Conservation (phyloP, 2,113 vertebrate genomes). For the Embiotoca jacksoni region DNA sequence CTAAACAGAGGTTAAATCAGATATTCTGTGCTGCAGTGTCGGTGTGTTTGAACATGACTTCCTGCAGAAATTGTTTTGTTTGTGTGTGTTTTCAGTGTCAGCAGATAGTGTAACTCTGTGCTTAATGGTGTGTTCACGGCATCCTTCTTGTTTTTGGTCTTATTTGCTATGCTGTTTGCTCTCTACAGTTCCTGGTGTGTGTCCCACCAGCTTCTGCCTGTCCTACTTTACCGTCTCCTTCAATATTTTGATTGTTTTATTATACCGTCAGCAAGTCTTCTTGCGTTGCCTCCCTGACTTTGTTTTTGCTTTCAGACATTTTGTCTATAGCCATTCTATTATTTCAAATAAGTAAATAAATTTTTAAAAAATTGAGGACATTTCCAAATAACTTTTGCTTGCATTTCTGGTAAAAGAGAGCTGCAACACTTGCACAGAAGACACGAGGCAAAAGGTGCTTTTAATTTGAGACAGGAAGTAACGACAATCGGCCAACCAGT, state of each 20-base stretch:
- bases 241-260: conserved; percentile 36
- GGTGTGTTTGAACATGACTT: not conserved
- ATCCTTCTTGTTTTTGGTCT: conserved; percentile 41
- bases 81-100: conserved; percentile 10
- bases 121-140: conserved; percentile 8
- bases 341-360: not conserved
- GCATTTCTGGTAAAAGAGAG: too few relatives aligned
- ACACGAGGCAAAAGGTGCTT: too few relatives aligned
- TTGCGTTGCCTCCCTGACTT: not conserved
- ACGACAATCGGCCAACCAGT: too few relatives aligned
- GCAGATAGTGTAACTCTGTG: conserved; percentile 30
- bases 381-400: too few relatives aligned
- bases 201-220: conserved; percentile 20
- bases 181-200: conserved; percentile 6
- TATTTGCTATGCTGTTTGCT: conserved; percentile 60
- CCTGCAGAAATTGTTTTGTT: not conserved
- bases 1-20: conserved; percentile 2
- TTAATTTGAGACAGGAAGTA: too few relatives aligned
- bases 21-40: not conserved
- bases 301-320: not conserved
- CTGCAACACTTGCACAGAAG: too few relatives aligned
- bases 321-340: not conserved
- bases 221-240: conserved; percentile 38
- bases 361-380: too few relatives aligned
- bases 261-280: not conserved